Base-by-base conservation (phyloP, 2,797 vertebrate species). In the Pseudopleuronectes americanus region DNA sequence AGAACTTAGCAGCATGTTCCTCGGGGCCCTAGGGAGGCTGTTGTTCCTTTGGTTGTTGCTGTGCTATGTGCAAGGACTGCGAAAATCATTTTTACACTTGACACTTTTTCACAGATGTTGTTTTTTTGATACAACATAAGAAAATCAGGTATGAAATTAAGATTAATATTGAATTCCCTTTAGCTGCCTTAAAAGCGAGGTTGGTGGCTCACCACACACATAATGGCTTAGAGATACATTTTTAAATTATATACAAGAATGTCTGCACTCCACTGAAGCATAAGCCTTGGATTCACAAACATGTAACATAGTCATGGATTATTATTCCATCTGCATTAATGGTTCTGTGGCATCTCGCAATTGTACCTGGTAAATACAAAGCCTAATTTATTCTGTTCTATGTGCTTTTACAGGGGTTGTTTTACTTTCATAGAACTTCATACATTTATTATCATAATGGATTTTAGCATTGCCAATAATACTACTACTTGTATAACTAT, bases 101-200 rank as follows among this genome's bases (percentile, higher is more conserved):
- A 43, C 14, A 17, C 41, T 43, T 43, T 17, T 43, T 17, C 41
- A 43, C 41, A 43, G 14, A 17, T 17, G 41, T 43, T 1, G 4
- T 17, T 43, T 38, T 13, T 38, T 14, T 16, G 41, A 43, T 16
- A 41, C 1, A 1, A 10, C 12, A 38, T 14, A 38, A 4, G 36
- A 16, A 41, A 41, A 16, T 1, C 38, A 43, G 41, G 41, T 43
- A 6, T 17, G 41, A 6, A 43, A 43, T 16, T 43, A 17, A 17
- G 5, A 17, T 17, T 7, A 16, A 43, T 17, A 43, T 17, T 17
- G 12, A 38, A 38, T 13, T 43, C 7, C 19, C 57, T 48, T 57
- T 41, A 53, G 36, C 8, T 71, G 64, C 21, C 45, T 43, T 6
- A 56, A 10, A 36, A 70, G 51, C 13, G 61, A 49, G 49, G 48